Evolutionary conservation across 1,140 invertebrate species (phyloP), one percentile per base, ranked within the genome.

Genomic region (Tetramorium simillimum): DNA sequence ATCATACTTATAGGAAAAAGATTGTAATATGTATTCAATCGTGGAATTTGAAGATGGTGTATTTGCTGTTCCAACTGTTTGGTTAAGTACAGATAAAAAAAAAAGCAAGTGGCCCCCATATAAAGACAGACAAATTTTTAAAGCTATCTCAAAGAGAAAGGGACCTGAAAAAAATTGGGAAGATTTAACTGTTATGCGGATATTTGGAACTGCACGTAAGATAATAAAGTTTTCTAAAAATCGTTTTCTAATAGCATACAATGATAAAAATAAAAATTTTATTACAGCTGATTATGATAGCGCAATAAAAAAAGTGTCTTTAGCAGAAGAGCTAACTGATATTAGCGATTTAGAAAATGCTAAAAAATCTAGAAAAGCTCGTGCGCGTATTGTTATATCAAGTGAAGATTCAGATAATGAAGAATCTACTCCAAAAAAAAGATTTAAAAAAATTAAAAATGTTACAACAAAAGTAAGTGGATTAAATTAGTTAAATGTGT

Each of bases 1-100:
- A 43, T 12, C 21, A 46, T 43, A 14, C 2, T 69, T 21, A 6
- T 2, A 2, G 7, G 16, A 69, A 69, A 5, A 69, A 65, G n/a
- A 37, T 2, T 6, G 28, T 33, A 40, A n/a, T n/a, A 69, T 69
- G 65, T 69, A 46, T 46, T 69, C n/a, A 12, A 69, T 69, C 2
- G 40, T 69, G 14, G 40, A 69, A 69, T 69, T n/a, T 69, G n/a
- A 69, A 46, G 65, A 69, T 69, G 65, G 65, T 46, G 16, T 69
- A 69, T 69, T 69, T 69, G 40, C 40, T 69, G 24, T 69, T 69
- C 65, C 40, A 24, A 46, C 37, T 46, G 24, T 46, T 46, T 69
- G 10, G 21, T 69, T 69, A 46, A 24, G 65, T 10, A 1, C 65
- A 69, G 65, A 69, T 14, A 46, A 69, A 14, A 69, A n/a, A n/a